Conservation (phyloP, 2,888 invertebrate genomes). For the Conops quadrifasciatus region DNA sequence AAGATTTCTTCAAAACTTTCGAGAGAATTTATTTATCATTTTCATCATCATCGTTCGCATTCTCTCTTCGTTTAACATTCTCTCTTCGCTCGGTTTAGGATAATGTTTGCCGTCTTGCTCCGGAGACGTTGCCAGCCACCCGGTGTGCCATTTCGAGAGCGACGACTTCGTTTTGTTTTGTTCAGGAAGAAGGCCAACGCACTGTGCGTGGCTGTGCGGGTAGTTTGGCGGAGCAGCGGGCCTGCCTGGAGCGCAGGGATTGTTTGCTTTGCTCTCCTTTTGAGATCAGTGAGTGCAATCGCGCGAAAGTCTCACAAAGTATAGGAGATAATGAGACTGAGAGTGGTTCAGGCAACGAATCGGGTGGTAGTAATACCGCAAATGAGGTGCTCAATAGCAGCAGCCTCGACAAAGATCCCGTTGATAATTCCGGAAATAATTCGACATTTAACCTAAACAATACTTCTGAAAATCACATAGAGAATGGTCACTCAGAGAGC, state of each 20-base stretch:
- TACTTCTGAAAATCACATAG: background rate
- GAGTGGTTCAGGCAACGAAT: constrained; percentile 16
- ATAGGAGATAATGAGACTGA: constrained; percentile 8
- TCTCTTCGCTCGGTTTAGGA: constrained; percentile 45
- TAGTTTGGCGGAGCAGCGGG: constrained; percentile 43
- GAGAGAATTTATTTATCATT: background rate
- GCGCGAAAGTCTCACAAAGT: constrained; percentile 18
- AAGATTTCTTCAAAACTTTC: too few relatives aligned
- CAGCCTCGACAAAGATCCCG: too few relatives aligned
- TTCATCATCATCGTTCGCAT: too few relatives aligned
- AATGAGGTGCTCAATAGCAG: too few relatives aligned
- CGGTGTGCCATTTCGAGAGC: constrained; percentile 48
- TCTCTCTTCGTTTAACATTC: too few relatives aligned
- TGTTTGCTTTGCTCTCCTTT: constrained; percentile 48
- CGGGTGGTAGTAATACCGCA: background rate
- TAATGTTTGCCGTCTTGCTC: constrained; percentile 42
- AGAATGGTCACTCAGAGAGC: too few relatives aligned
- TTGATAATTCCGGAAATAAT: constrained; percentile 32
- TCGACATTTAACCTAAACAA: constrained; percentile 38
- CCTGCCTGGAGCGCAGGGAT: constrained; percentile 41
- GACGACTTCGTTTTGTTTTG: constrained; percentile 49
- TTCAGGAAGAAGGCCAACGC: constrained; percentile 37
- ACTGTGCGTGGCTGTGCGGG: constrained; percentile 49
- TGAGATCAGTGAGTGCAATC: constrained; percentile 47
- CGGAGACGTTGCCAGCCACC: constrained; percentile 34